Conservation (phyloP, 2,113 vertebrate species). For the Aythya baeri region DNA sequence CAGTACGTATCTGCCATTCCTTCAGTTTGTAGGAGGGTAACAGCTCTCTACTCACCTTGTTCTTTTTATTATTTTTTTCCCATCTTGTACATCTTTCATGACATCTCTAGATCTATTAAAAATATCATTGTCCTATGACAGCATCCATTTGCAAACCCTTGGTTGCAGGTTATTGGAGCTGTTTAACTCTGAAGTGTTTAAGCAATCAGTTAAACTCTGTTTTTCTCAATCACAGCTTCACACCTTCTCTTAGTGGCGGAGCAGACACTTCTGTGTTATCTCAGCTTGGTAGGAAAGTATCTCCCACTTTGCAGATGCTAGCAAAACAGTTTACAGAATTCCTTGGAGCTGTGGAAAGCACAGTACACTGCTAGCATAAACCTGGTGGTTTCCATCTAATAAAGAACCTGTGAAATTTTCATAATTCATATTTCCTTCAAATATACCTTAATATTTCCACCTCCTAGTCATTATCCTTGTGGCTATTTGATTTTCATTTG, state of each 20-base stretch:
- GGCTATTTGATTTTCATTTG: background rate
- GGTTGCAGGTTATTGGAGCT: background rate
- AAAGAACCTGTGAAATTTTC: background rate
- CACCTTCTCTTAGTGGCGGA: background rate
- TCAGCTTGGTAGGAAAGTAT: constrained; percentile 10
- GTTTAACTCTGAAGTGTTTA: constrained; percentile 1
- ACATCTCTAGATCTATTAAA: background rate
- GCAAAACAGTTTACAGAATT: background rate
- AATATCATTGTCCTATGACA: background rate
- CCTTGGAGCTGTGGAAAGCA: background rate
- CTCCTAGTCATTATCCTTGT: background rate
- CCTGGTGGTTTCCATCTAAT: background rate
- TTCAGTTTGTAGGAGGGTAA: background rate
- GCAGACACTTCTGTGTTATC: constrained; percentile 32
- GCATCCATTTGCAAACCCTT: background rate
- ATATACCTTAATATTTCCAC: background rate
- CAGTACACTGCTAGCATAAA: background rate
- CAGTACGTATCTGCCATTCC: background rate
- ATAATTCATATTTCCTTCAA: background rate
- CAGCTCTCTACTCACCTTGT: background rate
- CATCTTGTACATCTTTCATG: background rate
- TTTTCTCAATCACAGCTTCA: background rate
- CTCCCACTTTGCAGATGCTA: background rate
- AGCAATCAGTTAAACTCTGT: background rate
- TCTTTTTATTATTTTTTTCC: background rate